Conservation (phyloP, 2,797 vertebrate genomes). For the Siniperca undulata region DNA sequence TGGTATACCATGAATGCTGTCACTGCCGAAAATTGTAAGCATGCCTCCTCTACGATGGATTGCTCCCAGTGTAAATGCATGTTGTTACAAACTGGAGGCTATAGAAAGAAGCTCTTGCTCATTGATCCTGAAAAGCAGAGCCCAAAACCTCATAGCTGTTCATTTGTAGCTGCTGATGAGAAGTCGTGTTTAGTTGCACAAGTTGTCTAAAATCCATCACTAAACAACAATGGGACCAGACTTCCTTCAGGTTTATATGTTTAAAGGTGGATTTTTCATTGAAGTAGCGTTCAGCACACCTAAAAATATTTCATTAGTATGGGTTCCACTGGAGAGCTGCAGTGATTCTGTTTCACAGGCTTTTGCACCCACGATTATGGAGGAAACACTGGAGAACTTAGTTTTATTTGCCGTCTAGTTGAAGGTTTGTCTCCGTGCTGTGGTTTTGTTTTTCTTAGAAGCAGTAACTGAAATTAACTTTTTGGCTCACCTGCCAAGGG, state of each 20-base stretch:
- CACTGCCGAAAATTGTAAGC: not conserved
- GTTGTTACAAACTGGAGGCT: not conserved
- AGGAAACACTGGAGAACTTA: slow-evolving; percentile 31
- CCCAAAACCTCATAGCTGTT: not conserved
- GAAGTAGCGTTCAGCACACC: slow-evolving; percentile 48
- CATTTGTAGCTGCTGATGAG: not conserved
- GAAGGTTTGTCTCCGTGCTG: slow-evolving; percentile 35
- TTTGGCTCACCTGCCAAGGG: slow-evolving; percentile 26
- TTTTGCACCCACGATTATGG: slow-evolving; percentile 32
- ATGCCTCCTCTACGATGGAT: not conserved
- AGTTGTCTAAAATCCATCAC: slow-evolving; percentile 17
- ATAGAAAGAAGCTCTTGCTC: slow-evolving; percentile 5
- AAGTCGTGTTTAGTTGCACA: slow-evolving; percentile 1
- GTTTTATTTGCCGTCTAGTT: slow-evolving; percentile 48
- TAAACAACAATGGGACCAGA: not conserved
- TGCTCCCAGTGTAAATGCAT: not conserved
- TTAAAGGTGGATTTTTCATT: slow-evolving; percentile 32
- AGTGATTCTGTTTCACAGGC: slow-evolving; percentile 46
- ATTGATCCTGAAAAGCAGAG: slow-evolving; percentile 1
- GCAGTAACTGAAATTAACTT: slow-evolving; percentile 46
- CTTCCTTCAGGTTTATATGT: slow-evolving; percentile 16
- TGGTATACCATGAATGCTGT: not conserved
- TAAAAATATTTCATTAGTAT: slow-evolving; percentile 59
- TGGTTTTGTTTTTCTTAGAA: slow-evolving; percentile 38
- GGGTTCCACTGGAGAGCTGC: slow-evolving; percentile 48